phyloP scores from a whole-genome alignment of 2,888 invertebrate species.

The Hemaris fuciformis region DNA sequence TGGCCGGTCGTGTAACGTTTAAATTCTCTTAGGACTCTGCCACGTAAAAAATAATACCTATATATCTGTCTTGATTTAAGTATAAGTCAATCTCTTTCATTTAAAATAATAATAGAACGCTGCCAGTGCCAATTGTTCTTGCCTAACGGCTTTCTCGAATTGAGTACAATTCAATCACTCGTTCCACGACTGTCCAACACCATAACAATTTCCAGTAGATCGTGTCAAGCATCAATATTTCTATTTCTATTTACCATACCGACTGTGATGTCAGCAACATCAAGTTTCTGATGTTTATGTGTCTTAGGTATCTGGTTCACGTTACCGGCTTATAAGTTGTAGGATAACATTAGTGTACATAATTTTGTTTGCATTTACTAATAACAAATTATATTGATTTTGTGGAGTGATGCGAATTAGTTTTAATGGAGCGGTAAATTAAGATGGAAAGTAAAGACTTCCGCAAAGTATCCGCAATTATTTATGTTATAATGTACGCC shows the following conservation, averaged over 20 bases:
- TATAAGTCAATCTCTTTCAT: no score
- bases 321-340: not conserved
- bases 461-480: not conserved
- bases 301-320: not conserved
- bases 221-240: not conserved
- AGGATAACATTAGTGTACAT: not conserved
- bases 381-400: not conserved
- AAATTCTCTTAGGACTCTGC: no score
- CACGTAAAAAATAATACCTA: no score
- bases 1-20: no score
- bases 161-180: not conserved
- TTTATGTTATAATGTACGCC: not conserved
- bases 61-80: no score
- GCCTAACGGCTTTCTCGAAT: not conserved
- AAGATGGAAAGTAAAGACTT: not conserved
- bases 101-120: not conserved
- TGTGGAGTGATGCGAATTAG: not conserved
- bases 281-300: not conserved
- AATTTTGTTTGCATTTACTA: not conserved
- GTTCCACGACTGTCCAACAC: constrained; percentile 19
- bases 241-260: not conserved
- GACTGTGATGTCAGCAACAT: not conserved
- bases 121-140: not conserved
- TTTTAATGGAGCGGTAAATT: not conserved
- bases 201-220: constrained; percentile 25